A percentile compares a stretch with the other conserved stretches of the same genome.
Evolutionary conservation across 2,888 invertebrate species (phyloP).

Genomic region (Camponotus fellah): DNA sequence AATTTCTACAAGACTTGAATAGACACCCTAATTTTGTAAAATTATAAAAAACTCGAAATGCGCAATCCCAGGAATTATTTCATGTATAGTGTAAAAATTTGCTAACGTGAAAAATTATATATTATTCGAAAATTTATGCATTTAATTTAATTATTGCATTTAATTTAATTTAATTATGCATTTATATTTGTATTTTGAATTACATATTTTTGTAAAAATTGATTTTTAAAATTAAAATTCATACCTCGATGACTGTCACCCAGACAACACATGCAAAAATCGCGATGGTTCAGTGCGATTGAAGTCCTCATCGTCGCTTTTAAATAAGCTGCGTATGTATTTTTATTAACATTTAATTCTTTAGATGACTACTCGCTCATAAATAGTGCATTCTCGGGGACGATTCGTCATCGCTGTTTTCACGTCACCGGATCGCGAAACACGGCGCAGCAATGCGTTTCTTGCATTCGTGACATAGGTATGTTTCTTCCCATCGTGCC

Average conservation of each 20-base stretch:
- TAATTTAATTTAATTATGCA: too few species aligned
- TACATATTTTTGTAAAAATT: too few species aligned
- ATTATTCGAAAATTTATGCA: background rate
- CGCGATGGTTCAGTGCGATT: background rate
- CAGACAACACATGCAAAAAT: background rate
- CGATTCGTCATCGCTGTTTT: conserved; percentile 68
- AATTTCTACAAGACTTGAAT: too few species aligned
- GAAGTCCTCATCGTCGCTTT: background rate
- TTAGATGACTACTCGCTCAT: background rate
- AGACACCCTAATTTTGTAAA: too few species aligned
- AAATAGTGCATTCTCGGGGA: conserved; percentile 7
- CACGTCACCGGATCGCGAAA: conserved; percentile 72
- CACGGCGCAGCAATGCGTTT: conserved; percentile 81
- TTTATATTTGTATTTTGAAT: background rate
- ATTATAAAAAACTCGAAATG: background rate
- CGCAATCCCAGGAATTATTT: background rate
- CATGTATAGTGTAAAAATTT: background rate
- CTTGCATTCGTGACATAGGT: conserved; percentile 68
- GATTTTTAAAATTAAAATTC: too few species aligned
- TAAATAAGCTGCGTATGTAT: background rate
- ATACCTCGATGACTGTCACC: background rate
- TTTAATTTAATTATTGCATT: too few species aligned
- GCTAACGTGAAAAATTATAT: background rate
- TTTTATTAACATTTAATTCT: background rate
- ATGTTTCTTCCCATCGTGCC: conserved; percentile 26